phyloP scores from a whole-genome alignment of 2,888 invertebrate genomes.

The Thelaira solivaga region DNA sequence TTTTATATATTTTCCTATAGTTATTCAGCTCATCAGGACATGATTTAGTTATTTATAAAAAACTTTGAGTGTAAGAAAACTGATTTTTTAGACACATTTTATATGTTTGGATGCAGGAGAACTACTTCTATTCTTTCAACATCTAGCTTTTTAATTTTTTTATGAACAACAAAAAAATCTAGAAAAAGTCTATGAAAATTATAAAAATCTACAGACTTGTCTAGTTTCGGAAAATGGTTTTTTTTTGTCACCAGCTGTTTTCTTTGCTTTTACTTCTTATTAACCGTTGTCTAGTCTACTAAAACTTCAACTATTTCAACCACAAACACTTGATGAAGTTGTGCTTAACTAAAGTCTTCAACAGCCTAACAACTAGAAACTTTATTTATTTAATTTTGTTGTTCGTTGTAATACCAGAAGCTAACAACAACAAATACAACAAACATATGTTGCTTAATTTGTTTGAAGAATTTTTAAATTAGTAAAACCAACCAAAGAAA shows the following conservation, averaged over 20 bases:
- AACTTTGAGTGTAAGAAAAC: too few relatives aligned
- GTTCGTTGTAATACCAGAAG: slow-evolving; percentile 31
- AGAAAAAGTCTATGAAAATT: too few relatives aligned
- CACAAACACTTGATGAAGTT: slow-evolving; percentile 20
- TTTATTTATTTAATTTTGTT: neutral
- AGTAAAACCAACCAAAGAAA: neutral
- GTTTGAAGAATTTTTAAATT: slow-evolving; percentile 1
- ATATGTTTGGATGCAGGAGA: too few relatives aligned
- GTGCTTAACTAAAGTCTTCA: slow-evolving; percentile 10
- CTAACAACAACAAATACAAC: neutral
- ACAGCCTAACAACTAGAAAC: slow-evolving; percentile 11
- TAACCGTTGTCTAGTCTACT: neutral
- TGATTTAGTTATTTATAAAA: too few relatives aligned
- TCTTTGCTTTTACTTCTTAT: neutral
- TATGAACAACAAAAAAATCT: too few relatives aligned
- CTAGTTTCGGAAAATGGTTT: too few relatives aligned
- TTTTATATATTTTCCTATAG: too few relatives aligned
- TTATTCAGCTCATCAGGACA: too few relatives aligned
- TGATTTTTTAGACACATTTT: too few relatives aligned
- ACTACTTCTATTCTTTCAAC: too few relatives aligned
- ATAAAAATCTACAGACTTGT: too few relatives aligned
- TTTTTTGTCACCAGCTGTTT: slow-evolving; percentile 17
- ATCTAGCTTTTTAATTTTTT: too few relatives aligned
- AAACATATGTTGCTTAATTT: slow-evolving; percentile 1
- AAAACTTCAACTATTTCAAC: slow-evolving; percentile 10